Evolutionary conservation across 64 coral and sea anemone genomes (phyloP), one percentile per base, ranked within the genome.

Genomic region (Montipora efflorescens): DNA sequence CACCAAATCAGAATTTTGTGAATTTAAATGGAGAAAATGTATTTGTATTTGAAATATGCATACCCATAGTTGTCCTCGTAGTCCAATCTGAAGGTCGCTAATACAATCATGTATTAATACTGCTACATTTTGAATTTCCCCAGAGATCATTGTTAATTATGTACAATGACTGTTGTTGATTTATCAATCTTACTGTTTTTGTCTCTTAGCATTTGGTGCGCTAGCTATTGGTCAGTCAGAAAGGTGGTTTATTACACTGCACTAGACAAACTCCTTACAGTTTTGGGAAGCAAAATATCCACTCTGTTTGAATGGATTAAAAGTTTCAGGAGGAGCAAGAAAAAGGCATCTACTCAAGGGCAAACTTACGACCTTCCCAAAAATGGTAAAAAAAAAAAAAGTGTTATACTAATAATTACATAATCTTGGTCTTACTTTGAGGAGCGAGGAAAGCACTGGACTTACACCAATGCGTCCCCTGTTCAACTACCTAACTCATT

Each of bases 321-420:
- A 9, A 85, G n/a, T 16, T 15, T 7, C 7, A 48, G 61, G 69
- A 58, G 20, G 48, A 48, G 11, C 4, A 36, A 16, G 64, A 68
- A 18, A 71, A 85, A 48, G 44, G 9, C 58, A n/a, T 68, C 59
- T 12, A 5, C 45, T 11, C 59, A 85, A 7, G 64, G 82, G 11
- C 52, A 87, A 88, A 93, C 91, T 3, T 93, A 93, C 57, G 86
- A 93, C 64, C 77, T 93, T 10, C 91, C 91, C 2, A 78, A 74
- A n/a, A 77, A 84, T 52, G 91, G 91, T 92, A 87, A 84, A 9
- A 25, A n/a, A 0, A 78, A 2, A n/a, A 78, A 58, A n/a, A 12
- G 64, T 18, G 0, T 16, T 13, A 68, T 68, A 13, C 12, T 68
- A 14, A 68, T 5, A n/a, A 8, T 14, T 68, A 36, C 36, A 36